Evolutionary conservation across 2,888 invertebrate genomes (phyloP).

Genomic region (Idaea aversata): DNA sequence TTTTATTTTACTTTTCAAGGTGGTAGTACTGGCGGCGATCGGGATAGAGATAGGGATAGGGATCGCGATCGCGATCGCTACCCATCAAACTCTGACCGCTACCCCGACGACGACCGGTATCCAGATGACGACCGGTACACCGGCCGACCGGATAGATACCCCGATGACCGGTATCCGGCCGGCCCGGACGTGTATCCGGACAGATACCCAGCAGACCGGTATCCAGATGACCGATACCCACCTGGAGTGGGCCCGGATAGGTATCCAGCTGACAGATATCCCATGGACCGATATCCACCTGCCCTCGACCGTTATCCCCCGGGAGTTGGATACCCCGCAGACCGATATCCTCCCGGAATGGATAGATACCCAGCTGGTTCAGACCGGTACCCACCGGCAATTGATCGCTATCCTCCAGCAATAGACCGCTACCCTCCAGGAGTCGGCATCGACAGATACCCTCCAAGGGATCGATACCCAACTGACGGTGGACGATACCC

Average conservation of each 20-base stretch:
- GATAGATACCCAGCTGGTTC: slow-evolving; percentile 70
- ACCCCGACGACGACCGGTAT: slow-evolving; percentile 76
- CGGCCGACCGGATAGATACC: slow-evolving; percentile 74
- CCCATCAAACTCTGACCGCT: slow-evolving; percentile 70
- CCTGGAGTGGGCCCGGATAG: slow-evolving; percentile 59
- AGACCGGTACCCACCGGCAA: slow-evolving; percentile 76
- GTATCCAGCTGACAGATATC: slow-evolving; percentile 70
- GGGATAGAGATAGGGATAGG: slow-evolving; percentile 34
- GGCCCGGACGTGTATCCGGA: slow-evolving; percentile 72
- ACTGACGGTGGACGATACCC: slow-evolving; percentile 56
- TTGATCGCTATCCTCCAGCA: slow-evolving; percentile 76
- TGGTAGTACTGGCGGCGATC: slow-evolving; percentile 53
- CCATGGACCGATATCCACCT: slow-evolving; percentile 60
- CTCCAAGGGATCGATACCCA: slow-evolving; percentile 65
- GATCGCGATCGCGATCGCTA: slow-evolving; percentile 49
- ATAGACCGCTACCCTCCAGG: slow-evolving; percentile 77
- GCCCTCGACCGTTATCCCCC: slow-evolving; percentile 55
- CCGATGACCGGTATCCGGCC: slow-evolving; percentile 79
- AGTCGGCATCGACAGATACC: slow-evolving; percentile 59
- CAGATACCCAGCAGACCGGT: slow-evolving; percentile 52
- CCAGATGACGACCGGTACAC: slow-evolving; percentile 71
- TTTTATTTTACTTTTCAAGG: slow-evolving; percentile 49
- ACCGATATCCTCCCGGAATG: slow-evolving; percentile 67
- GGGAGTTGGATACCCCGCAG: slow-evolving; percentile 66
- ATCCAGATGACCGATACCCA: slow-evolving; percentile 75